These are phyloP conservation scores for Emydoidea blandingii DNA, from an alignment of 2,797 vertebrate genomes.

Conservation along the genomic window DNA sequence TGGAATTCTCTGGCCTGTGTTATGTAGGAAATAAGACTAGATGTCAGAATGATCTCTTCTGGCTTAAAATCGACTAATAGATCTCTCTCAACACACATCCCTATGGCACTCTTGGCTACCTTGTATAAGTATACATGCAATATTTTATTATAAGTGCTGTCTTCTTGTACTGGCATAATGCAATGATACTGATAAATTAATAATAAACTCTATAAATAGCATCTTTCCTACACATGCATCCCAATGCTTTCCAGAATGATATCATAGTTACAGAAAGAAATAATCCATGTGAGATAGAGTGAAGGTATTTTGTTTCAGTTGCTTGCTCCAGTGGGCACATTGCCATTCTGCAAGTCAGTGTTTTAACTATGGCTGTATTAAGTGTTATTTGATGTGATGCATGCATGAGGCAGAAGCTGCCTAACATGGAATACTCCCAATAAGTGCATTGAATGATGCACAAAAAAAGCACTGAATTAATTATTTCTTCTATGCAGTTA, in stretches of 20 bases:
- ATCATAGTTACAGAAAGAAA: slow-evolving; percentile 24
- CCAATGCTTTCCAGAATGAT: background rate
- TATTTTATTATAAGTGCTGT: slow-evolving; percentile 46
- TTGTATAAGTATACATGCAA: slow-evolving; percentile 25
- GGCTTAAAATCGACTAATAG: background rate
- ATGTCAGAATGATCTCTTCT: background rate
- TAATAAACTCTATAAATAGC: slow-evolving; percentile 24
- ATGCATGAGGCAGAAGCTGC: background rate
- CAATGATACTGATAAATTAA: slow-evolving; percentile 57
- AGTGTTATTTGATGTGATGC: background rate
- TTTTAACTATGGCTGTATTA: background rate
- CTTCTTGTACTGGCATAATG: slow-evolving; percentile 4
- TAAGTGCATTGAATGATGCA: background rate
- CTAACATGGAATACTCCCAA: slow-evolving; percentile 2
- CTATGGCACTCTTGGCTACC: slow-evolving; percentile 25
- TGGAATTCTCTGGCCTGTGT: background rate
- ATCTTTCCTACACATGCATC: background rate
- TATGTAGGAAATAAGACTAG: background rate
- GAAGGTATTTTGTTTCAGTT: background rate
- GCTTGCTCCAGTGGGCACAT: background rate
- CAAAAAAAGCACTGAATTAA: slow-evolving; percentile 8
- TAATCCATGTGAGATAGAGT: background rate
- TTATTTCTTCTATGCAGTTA: slow-evolving; percentile 20
- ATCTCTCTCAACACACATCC: slow-evolving; percentile 3
- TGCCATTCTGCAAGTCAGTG: background rate